Evolutionary conservation across 2,797 vertebrate genomes (phyloP), one percentile per base, ranked within the genome.

Genomic region (Echeneis naucrates): DNA sequence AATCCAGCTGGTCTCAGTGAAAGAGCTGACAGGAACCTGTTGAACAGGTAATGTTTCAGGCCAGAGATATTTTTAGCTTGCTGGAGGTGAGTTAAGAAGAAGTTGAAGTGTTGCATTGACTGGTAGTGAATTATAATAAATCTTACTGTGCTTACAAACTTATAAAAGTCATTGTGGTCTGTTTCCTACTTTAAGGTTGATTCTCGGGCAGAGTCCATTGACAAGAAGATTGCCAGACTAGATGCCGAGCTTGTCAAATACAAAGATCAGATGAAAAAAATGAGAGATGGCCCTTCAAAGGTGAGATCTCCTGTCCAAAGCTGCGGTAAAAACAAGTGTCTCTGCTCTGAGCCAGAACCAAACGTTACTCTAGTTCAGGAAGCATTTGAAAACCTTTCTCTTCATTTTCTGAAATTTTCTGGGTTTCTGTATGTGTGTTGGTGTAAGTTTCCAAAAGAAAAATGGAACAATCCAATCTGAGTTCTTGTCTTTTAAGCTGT

Each of bases 231-330:
- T 5, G 89, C 96, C 65, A 95, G 94, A 72, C 94, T 99, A 64
- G 98, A 99, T 92, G 95, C 91, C 65, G 98, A 99, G 79, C 93
- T 99, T 38, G 91, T 93, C 45, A 99, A 99, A 75, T 99, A 99
- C 84, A 99, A 98, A 88, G 98, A 99, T 85, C 98, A 99, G 90
- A 99, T 99, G 95, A 99, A 99, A 85, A 99, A 99, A 90, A 99
- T 99, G 98, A 96, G 95, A 91, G 98, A 99, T 61, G 98, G 98
- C 4, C 97, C 97, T 57, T 97, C 97, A 68, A 99, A 99, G 96
- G 98, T 98, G 94, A 94, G 81, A 68, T 26, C 55, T 26, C 3
- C 5, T 14, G 2, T 47, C 26, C 35, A 13, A 3, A 33, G 13
- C 17, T 50, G 13, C 14, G 37, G 14, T 16, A 23, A 63, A 37